Base-by-base conservation (phyloP, 2,113 vertebrate genomes). In the Chitala chitala region DNA sequence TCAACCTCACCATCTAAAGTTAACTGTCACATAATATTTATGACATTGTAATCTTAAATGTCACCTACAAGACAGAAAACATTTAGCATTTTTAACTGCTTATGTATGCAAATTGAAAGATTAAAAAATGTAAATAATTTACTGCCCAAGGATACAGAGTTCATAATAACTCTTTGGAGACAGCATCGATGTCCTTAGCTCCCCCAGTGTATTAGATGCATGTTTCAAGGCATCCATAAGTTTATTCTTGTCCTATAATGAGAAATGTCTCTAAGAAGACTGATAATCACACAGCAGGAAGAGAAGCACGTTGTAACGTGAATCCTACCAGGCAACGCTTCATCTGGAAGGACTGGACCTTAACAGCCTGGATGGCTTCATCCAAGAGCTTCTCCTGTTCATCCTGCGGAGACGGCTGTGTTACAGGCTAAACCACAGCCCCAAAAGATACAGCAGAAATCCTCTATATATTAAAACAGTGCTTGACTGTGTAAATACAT, bases 141-240 rank as follows among this genome's bases (percentile, higher is more conserved):
- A n/a, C 42, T 20, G 26, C 20, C 29, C 24, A 20, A 73, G 91
- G 93, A 94, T 98, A 99, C 97, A 99, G 82, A 99, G 94, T 85
- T 99, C 96, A 22, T 99, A 99, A 86, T 99, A 99, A 89, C 95
- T 98, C 89, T 99, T 99, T 48, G 97, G 97, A 80, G 96, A 99
- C 4, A 99, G 86, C 97, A 99, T 98, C 0, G 97, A 99, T 8
- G 97, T 99, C 80, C 97, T 89, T 58, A 99, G 92, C 81, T 99
- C 97, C 12, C 96, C 97, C 76, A 99, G 90, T 94, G 97, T 98
- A 82, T 99, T 99, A 3, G 97, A 99, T 75, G 97, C 97, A 69
- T 99, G 97, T 83, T 99, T 99, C 84, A 99, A 84, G 40, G 96
- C 97, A 80, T 99, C 97, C 97, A 99, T 99, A 70, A 99, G 86